Conservation (phyloP, 2,888 invertebrate genomes). For the Dolichomitus sp. region DNA sequence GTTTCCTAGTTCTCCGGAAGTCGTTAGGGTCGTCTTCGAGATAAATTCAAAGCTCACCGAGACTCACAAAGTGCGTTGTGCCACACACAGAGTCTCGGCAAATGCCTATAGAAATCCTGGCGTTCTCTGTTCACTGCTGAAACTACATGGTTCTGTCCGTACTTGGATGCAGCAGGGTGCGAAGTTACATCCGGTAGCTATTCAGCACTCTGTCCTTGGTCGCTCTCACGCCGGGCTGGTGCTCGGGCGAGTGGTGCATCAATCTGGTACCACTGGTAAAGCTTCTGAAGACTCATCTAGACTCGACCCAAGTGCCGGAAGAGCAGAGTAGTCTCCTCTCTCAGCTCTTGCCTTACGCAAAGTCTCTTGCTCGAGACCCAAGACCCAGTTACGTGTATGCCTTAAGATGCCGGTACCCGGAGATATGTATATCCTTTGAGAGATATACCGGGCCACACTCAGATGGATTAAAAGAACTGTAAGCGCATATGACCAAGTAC, state of each 20-base stretch:
- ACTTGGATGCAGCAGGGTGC: constrained; percentile 39
- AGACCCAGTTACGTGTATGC: constrained; percentile 32
- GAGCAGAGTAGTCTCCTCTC: constrained; percentile 22
- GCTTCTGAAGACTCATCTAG: constrained; percentile 34
- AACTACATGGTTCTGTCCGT: constrained; percentile 38
- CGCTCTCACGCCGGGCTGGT: constrained; percentile 13
- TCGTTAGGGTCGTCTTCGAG: constrained; percentile 54
- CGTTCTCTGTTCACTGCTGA: constrained; percentile 10
- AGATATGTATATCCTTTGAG: constrained; percentile 6
- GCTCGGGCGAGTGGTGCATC: constrained; percentile 32
- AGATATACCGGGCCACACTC: neutral
- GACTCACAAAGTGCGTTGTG: neutral
- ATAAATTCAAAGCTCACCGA: constrained; percentile 63
- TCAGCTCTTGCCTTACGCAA: neutral
- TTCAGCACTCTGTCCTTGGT: constrained; percentile 34
- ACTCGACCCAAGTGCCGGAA: constrained; percentile 41
- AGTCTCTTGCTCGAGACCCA: constrained; percentile 21
- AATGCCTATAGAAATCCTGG: constrained; percentile 13
- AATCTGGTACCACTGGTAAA: constrained; percentile 45
- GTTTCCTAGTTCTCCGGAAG: constrained; percentile 27
- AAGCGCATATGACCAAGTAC: neutral
- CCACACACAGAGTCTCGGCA: constrained; percentile 9
- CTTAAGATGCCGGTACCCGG: neutral
- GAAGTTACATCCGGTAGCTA: constrained; percentile 53
- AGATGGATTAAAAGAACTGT: constrained; percentile 1